A percentile compares a stretch with the other conserved stretches of the same genome.
Evolutionary conservation across 1,140 invertebrate genomes (phyloP).

Genomic region (Cephus cinctus): DNA sequence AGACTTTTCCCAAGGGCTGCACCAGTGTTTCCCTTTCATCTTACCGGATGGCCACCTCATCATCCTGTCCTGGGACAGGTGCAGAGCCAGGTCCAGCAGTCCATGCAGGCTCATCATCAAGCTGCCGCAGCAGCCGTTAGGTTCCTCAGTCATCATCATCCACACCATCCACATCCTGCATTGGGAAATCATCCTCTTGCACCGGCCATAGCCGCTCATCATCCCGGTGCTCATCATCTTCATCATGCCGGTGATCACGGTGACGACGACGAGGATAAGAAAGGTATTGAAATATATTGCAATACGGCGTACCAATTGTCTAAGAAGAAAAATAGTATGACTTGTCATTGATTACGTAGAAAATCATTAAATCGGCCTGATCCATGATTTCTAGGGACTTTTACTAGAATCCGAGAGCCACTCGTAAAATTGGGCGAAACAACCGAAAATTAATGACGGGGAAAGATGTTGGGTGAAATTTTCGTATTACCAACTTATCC

Average conservation of each 20-base stretch:
- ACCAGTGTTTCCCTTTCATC: constrained; percentile 52
- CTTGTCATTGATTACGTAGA: too few species aligned
- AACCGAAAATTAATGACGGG: too few species aligned
- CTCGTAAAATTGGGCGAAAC: too few species aligned
- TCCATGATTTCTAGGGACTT: too few species aligned
- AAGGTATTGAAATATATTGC: constrained; percentile 34
- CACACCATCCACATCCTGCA: constrained; percentile 48
- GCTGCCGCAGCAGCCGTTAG: constrained; percentile 43
- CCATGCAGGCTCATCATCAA: constrained; percentile 49
- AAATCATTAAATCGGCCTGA: too few species aligned
- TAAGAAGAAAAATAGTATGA: too few species aligned
- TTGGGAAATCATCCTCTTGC: constrained; percentile 48
- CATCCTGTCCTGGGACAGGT: constrained; percentile 51
- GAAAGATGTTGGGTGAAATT: too few species aligned
- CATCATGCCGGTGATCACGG: constrained; percentile 46
- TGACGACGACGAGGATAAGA: constrained; percentile 53
- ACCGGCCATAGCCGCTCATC: constrained; percentile 43
- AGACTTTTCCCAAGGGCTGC: constrained; percentile 50
- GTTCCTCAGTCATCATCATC: constrained; percentile 50
- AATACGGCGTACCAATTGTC: neutral
- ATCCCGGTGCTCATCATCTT: constrained; percentile 46
- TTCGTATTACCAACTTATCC: too few species aligned
- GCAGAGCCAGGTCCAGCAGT: constrained; percentile 50
- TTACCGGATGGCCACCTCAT: constrained; percentile 52
- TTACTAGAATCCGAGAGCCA: too few species aligned